Conservation (phyloP, 2,888 invertebrate species). For the Drosophila algonquin region DNA sequence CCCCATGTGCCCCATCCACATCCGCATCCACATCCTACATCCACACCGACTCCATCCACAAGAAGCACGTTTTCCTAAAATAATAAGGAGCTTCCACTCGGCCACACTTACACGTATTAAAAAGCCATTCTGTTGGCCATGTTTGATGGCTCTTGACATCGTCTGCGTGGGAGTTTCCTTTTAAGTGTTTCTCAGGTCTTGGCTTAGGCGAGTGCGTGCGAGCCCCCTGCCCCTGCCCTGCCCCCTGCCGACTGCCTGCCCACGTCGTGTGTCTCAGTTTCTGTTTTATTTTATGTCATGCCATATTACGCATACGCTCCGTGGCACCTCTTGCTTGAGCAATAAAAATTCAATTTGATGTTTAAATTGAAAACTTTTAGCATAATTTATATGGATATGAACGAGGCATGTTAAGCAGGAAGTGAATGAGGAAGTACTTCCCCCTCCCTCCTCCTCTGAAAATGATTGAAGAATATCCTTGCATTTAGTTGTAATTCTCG, state of each 20-base stretch:
- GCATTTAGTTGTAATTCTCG: background rate
- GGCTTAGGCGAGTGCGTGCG: slow-evolving; percentile 35
- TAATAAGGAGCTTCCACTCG: slow-evolving; percentile 58
- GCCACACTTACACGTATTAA: slow-evolving; percentile 72
- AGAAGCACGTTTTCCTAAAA: slow-evolving; percentile 53
- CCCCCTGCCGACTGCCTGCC: background rate
- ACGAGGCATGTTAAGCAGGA: slow-evolving; percentile 31
- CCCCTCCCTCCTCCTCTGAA: background rate
- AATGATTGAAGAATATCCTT: background rate
- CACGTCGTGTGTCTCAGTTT: slow-evolving; percentile 13
- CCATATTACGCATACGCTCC: slow-evolving; percentile 61
- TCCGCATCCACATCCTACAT: slow-evolving; percentile 5
- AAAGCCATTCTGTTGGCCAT: slow-evolving; percentile 72
- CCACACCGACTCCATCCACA: background rate
- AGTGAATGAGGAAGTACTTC: background rate
- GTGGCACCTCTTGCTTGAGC: slow-evolving; percentile 35
- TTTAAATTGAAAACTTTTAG: slow-evolving; percentile 66
- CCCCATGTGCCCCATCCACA: background rate
- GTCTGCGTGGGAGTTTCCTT: slow-evolving; percentile 41
- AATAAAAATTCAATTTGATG: slow-evolving; percentile 69
- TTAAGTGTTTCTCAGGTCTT: slow-evolving; percentile 46
- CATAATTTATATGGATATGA: slow-evolving; percentile 40
- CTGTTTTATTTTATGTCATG: slow-evolving; percentile 51
- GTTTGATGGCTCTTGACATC: slow-evolving; percentile 69
- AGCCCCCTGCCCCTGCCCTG: slow-evolving; percentile 14